Evolutionary conservation across 2,888 invertebrate genomes (phyloP), one percentile per base, ranked within the genome.

Genomic region (Dendrolimus pini): DNA sequence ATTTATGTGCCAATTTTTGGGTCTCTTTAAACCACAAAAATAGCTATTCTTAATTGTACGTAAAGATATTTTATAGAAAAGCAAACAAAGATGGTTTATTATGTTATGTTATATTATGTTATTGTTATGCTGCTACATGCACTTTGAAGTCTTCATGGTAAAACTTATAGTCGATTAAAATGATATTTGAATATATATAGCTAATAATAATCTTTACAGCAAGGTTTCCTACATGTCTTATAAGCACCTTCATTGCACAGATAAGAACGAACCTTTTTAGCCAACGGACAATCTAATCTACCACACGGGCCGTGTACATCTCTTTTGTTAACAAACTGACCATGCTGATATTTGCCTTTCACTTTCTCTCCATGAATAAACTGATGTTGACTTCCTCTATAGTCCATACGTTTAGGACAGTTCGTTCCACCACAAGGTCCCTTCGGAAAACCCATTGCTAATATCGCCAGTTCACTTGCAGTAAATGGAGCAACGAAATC

Each of bases 371-470:
- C 90, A 52, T 70, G 80, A 54, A 90, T 87, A 55, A 90, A 90
- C 56, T 85, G 84, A 63, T 90, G 89, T 58, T 90, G 87, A 61
- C 86, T 87, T 1, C 89, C 89, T 64, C 89, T 77, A 56, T 76
- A 89, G 0, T 90, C 88, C 89, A 90, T 86, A 61, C 90, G 73
- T 61, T 83, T 87, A 1, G 77, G 79, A 67, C 90, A 90, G 56
- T 90, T 90, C 0, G 87, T 89, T n/a, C 90, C 90, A 58, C 89
- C 89, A 65, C 90, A 90, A 3, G 89, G 89, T 0, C 90, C 90
- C 68, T 89, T 90, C 1, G 90, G 90, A 58, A 90, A 90, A 54
- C 90, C 90, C 90, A 90, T 90, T 0, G 90, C 71, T n/a, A 90
- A 71, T 58, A 90, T 90, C 0, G 83, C 80, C 7, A 90, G 66